Evolutionary conservation across 2,113 vertebrate genomes (phyloP), one percentile per base, ranked within the genome.

Genomic region (Cygnus buccinator): DNA sequence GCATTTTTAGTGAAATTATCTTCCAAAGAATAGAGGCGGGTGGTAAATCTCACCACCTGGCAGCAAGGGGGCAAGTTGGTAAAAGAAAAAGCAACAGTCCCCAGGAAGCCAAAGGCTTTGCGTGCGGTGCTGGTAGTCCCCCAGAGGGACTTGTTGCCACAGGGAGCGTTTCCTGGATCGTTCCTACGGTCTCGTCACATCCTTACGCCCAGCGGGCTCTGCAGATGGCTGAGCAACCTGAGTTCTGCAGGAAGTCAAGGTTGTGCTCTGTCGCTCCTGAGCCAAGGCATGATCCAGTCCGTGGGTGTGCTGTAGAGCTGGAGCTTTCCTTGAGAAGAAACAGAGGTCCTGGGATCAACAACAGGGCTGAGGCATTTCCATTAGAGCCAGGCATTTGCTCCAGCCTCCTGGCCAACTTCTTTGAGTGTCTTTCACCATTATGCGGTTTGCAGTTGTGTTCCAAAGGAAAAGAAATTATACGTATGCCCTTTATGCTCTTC

Each of bases 371-470:
- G 57, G 70, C 57, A 44, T 93, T 93, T 84, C 87, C 84, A 94
- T 67, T 43, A 75, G 46, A 92, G 57, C 31, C 55, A 79, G 6
- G 3, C 58, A 62, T 89, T 91, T 89, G 19, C 77, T 93, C 37
- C 81, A 43, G 73, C 72, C 79, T 76, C 72, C 70, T 87, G 48
- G 54, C 70, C 81, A 91, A 68, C 74, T 91, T 81, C 31, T 52
- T 75, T 75, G 58, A 84, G 37, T 85, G 44, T 57, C 33, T 91
- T 95, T 93, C 92, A 52, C 87, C 77, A 68, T 78, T 89, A 79
- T 75, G 66, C 48, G 62, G 48, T 82, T 96, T 96, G 87, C 43
- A 86, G n/a, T 90, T 74, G 13, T 41, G 28, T 89, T 70, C 50
- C 50, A 50, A 94, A 89, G 54, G 77, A 55, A 75, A 93, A 89